These are phyloP conservation scores for Hylaea fasciaria DNA, from an alignment of 2,888 invertebrate genomes.

Conservation along the genomic window DNA sequence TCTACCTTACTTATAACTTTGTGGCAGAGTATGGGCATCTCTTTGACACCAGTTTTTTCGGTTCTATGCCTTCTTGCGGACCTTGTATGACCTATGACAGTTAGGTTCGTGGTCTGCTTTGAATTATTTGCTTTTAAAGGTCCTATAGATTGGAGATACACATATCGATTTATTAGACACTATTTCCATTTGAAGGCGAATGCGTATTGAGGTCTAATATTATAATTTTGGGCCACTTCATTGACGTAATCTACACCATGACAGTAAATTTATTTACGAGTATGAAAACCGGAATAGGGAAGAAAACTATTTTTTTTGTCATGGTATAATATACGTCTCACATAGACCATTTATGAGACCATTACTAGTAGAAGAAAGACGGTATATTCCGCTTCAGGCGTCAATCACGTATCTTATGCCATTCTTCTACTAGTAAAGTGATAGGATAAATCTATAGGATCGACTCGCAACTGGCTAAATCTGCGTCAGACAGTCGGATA, in stretches of 20 bases:
- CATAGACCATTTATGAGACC: too few species aligned
- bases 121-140: too few species aligned
- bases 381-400: not conserved
- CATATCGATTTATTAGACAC: slow-evolving; percentile 1
- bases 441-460: slow-evolving; percentile 52
- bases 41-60: too few species aligned
- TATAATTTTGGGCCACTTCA: not conserved
- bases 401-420: not conserved
- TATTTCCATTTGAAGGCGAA: slow-evolving; percentile 8
- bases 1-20: too few species aligned
- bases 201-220: slow-evolving; percentile 4
- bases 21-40: too few species aligned
- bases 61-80: too few species aligned
- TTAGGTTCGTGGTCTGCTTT: too few species aligned
- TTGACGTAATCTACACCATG: slow-evolving; percentile 1
- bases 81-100: too few species aligned
- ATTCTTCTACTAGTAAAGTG: slow-evolving; percentile 15
- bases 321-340: slow-evolving; percentile 2
- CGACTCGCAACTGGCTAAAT: slow-evolving; percentile 62
- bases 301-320: too few species aligned
- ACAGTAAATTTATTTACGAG: not conserved
- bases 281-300: too few species aligned
- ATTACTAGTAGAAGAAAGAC: slow-evolving; percentile 5
- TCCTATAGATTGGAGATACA: too few species aligned
- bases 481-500: slow-evolving; percentile 79